Evolutionary conservation across 2,888 invertebrate genomes (phyloP), one percentile per base, ranked within the genome.

Genomic region (Muschampia plurimacula): DNA sequence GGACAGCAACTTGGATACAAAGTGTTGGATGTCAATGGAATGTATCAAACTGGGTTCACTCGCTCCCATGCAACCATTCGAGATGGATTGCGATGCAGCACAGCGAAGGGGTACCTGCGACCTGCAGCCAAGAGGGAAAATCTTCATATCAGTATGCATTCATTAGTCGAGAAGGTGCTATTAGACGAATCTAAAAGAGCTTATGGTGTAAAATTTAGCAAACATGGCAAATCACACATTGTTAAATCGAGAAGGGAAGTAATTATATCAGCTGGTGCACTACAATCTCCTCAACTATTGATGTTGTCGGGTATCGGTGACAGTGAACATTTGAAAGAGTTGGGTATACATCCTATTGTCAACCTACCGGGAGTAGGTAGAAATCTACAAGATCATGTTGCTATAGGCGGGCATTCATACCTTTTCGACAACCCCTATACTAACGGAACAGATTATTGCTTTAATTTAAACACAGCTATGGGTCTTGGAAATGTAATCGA

Each of bases 281-380:
- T 98, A 76, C 97, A 97, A 82, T 96, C 97, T 2, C 98, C 98
- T 0, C 98, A 98, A 84, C 81, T 98, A 22, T 92, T 99, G 46
- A 97, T 98, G 97, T 85, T 98, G 59, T 97, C 98, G 1, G 98
- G 98, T 0, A 95, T 98, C 12, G 97, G 97, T 4, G 96, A 97
- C 0, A 89, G 89, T 5, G 88, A 95, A 9, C 96, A 97, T 82
- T 90, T 97, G 4, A 86, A 92, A 67, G 93, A 96, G 62, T 81
- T 95, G 36, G 95, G 95, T 0, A 96, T 97, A 62, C 91, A 95
- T 28, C 93, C 96, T 0, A 86, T 97, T 28, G 91, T 91, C 0
- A 87, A 97, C 85, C 89, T 95, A 9, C 96, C 96, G 13, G 97
- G 97, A 0, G 98, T 98, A 0, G 98, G 98, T 0, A 86, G 93